These are phyloP conservation scores for Erebia palarica DNA, from an alignment of 2,888 invertebrate genomes.

Conservation along the genomic window DNA sequence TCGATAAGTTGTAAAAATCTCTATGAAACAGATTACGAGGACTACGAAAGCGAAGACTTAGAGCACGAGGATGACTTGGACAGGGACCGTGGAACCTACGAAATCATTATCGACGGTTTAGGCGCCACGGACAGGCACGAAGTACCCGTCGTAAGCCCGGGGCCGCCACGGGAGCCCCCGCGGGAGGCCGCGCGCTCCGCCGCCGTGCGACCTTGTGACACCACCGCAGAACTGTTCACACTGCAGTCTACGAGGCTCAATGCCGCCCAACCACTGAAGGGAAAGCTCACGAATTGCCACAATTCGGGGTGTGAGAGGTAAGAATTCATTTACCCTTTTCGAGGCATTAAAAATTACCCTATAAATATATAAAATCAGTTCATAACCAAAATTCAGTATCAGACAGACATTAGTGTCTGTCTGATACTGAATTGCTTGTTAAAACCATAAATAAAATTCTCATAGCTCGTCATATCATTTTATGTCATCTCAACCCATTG, in stretches of 20 bases:
- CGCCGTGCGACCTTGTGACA: constrained; percentile 91
- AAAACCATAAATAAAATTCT: too few species aligned
- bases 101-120: constrained; percentile 74
- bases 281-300: constrained; percentile 94
- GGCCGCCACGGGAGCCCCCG: constrained; percentile 66
- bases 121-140: constrained; percentile 62
- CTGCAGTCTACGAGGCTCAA: constrained; percentile 91
- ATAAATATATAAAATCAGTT: too few species aligned
- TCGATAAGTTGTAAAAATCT: too few species aligned
- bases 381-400: background rate
- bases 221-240: constrained; percentile 93
- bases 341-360: background rate
- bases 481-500: too few species aligned
- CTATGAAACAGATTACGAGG: constrained; percentile 63
- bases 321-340: background rate
- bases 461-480: too few species aligned
- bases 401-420: too few species aligned
- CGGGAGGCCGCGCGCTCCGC: constrained; percentile 80
- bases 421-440: too few species aligned
- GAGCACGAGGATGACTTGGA: constrained; percentile 65
- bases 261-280: constrained; percentile 92
- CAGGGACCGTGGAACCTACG: constrained; percentile 72
- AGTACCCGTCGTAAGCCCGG: constrained; percentile 61
- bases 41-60: constrained; percentile 70
- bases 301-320: constrained; percentile 93